phyloP scores from a whole-genome alignment of 1,140 invertebrate genomes.

The Neomicropteryx cornuta region DNA sequence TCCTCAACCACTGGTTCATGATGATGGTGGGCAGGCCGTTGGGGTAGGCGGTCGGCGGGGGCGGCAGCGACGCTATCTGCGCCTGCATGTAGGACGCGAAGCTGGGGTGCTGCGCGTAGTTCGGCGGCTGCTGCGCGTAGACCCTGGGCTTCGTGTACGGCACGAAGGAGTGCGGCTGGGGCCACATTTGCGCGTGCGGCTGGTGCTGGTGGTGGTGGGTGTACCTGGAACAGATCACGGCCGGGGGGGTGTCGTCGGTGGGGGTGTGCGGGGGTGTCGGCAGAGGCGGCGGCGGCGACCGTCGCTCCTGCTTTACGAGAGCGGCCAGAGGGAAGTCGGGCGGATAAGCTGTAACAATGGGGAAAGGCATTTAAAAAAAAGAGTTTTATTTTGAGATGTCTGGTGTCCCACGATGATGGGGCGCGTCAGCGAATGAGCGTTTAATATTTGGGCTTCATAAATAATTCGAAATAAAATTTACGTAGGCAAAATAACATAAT shows the following conservation, averaged over 20 bases:
- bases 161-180: slow-evolving; percentile 16
- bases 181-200: slow-evolving; percentile 7
- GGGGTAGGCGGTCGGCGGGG: slow-evolving; percentile 30
- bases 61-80: slow-evolving; percentile 27
- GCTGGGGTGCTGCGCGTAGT: slow-evolving; percentile 21
- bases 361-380: background rate
- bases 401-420: too few relatives aligned
- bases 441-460: too few relatives aligned
- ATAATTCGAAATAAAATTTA: too few relatives aligned
- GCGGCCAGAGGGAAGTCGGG: slow-evolving; percentile 39
- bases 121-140: slow-evolving; percentile 15
- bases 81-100: slow-evolving; percentile 35
- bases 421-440: too few relatives aligned
- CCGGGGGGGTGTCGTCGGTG: slow-evolving; percentile 43
- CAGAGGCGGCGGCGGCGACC: slow-evolving; percentile 49
- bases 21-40: slow-evolving; percentile 43
- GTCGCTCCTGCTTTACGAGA: slow-evolving; percentile 49
- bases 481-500: too few relatives aligned
- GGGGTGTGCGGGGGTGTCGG: slow-evolving; percentile 63
- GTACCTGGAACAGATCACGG: slow-evolving; percentile 26
- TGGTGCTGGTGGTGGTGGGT: slow-evolving; percentile 24
- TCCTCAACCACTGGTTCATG: slow-evolving; percentile 61
- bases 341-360: slow-evolving; percentile 28
- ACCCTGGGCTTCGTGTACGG: slow-evolving; percentile 15
- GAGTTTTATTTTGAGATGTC: too few relatives aligned